A percentile compares a stretch with the other conserved stretches of the same genome.
phyloP scores from a whole-genome alignment of 2,797 vertebrate genomes.

The Pangasius macronema region DNA sequence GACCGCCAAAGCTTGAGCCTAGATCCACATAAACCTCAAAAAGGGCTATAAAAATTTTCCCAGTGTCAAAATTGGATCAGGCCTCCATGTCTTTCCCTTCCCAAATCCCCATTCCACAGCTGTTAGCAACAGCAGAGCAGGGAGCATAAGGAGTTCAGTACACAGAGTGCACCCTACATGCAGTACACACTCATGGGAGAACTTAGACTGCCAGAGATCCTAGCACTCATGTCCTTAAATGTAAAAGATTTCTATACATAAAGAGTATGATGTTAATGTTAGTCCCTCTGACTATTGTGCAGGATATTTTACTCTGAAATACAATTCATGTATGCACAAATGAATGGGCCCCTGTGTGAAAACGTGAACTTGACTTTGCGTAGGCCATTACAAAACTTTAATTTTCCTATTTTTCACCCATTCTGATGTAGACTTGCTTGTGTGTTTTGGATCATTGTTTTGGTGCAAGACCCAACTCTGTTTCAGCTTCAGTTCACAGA shows the following conservation, averaged over 20 bases:
- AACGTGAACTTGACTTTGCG: not conserved
- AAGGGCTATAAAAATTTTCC: slow-evolving; percentile 18
- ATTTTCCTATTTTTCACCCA: too few species aligned
- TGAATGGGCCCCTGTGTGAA: not conserved
- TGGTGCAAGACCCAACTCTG: too few species aligned
- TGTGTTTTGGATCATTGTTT: too few species aligned
- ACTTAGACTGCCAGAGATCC: not conserved
- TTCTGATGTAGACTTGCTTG: too few species aligned
- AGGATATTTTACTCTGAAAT: not conserved
- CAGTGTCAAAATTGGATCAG: slow-evolving; percentile 22
- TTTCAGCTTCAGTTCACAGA: too few species aligned
- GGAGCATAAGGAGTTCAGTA: slow-evolving; percentile 3
- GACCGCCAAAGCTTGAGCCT: not conserved
- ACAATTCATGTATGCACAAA: not conserved
- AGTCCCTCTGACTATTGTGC: not conserved
- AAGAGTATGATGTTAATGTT: not conserved
- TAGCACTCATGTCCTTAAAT: not conserved
- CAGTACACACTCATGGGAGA: not conserved
- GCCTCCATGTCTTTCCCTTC: not conserved
- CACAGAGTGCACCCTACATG: not conserved
- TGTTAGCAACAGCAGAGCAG: slow-evolving; percentile 1
- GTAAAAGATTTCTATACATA: not conserved
- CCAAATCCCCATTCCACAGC: slow-evolving; percentile 14
- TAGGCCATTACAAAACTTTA: too few species aligned
- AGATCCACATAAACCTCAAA: slow-evolving; percentile 5